These are phyloP conservation scores for Lateolabrax maculatus DNA, from an alignment of 2,797 vertebrate genomes.

Conservation along the genomic window DNA sequence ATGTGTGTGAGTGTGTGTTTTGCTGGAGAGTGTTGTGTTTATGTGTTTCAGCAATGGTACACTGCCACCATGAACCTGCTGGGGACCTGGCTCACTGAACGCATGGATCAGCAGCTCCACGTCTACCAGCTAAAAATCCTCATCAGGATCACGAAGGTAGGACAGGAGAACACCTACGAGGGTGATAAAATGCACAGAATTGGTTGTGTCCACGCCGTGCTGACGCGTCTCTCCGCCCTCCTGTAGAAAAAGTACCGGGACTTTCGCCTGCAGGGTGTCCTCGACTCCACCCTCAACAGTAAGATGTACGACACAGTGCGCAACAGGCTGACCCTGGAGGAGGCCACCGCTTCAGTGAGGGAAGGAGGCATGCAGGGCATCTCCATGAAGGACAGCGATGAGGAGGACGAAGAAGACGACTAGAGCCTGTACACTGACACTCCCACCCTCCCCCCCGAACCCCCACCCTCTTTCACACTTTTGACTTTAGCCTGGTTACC, in stretches of 20 bases:
- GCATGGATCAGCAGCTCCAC: conserved; percentile 99
- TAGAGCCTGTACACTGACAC: conserved; percentile 83
- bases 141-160: conserved; percentile 99
- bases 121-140: conserved; percentile 99
- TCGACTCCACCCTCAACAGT: conserved; percentile 98
- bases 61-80: conserved; percentile 99
- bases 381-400: conserved; percentile 99
- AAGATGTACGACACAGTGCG: conserved; percentile 99
- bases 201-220: neutral
- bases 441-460: conserved; percentile 32
- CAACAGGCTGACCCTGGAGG: conserved; percentile 96
- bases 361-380: conserved; percentile 98
- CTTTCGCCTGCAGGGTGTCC: conserved; percentile 99
- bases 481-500: conserved; percentile 93
- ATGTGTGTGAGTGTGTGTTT: conserved; percentile 81
- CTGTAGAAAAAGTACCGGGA: conserved; percentile 98
- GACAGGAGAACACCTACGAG: neutral
- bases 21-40: conserved; percentile 94
- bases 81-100: conserved; percentile 98
- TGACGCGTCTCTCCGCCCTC: neutral
- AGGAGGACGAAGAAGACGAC: conserved; percentile 97
- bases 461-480: conserved; percentile 70
- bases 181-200: neutral
- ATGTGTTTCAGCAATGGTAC: conserved; percentile 99
- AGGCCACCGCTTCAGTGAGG: conserved; percentile 95